Conservation (phyloP, 2,797 vertebrate species). For the Distichodus sexfasciatus region DNA sequence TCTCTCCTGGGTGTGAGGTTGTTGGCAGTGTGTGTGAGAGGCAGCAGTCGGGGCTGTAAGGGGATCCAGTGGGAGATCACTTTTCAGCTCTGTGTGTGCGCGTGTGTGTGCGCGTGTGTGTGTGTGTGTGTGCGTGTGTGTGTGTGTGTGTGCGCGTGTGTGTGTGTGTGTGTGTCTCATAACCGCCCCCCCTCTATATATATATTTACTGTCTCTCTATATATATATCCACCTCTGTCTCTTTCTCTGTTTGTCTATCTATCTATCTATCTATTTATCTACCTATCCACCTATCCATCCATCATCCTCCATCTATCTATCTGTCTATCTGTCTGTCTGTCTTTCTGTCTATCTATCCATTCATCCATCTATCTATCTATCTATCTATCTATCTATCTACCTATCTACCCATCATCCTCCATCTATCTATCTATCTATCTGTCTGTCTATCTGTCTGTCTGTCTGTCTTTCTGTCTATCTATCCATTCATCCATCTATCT, state of each 20-base stretch:
- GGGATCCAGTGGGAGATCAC: constrained; percentile 52
- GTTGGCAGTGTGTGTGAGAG: constrained; percentile 52
- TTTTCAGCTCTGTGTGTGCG: constrained; percentile 50
- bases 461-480: constrained; percentile 49
- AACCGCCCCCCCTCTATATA: constrained; percentile 49
- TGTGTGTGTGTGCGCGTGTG: constrained; percentile 29
- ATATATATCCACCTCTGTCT: constrained; percentile 43
- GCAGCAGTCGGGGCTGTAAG: constrained; percentile 52
- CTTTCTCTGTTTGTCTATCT: constrained; percentile 26
- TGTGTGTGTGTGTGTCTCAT: constrained; percentile 35
- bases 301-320: neutral
- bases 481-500: neutral
- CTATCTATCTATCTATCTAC: constrained; percentile 12
- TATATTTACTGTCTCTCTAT: too few species aligned
- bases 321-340: neutral
- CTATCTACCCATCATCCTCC: constrained; percentile 33
- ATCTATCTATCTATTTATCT: constrained; percentile 33
- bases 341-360: constrained; percentile 46
- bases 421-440: constrained; percentile 20
- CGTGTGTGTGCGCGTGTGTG: constrained; percentile 31
- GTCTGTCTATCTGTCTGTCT: neutral
- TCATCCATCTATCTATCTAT: neutral
- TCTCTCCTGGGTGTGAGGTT: constrained; percentile 52
- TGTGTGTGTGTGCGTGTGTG: constrained; percentile 26
- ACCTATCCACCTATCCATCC: constrained; percentile 31